A percentile compares a stretch with the other conserved stretches of the same genome.
phyloP scores from a whole-genome alignment of 2,797 vertebrate species.

The Chaunax sp. region DNA sequence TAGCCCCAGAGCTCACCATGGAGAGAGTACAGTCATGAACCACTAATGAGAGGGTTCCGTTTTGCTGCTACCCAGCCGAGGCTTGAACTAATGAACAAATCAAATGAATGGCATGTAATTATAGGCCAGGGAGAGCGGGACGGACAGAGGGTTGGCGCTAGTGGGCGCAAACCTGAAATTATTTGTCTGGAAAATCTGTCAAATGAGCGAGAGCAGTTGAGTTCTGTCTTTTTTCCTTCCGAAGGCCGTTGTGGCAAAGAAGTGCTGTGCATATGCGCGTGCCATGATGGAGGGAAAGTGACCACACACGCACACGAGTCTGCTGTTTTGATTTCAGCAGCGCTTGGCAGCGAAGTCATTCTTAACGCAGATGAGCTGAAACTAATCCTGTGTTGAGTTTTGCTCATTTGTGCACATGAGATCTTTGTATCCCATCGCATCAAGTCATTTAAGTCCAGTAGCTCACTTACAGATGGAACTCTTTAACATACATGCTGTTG shows the following conservation, averaged over 20 bases:
- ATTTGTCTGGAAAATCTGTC: slow-evolving; percentile 85
- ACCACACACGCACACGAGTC: slow-evolving; percentile 58
- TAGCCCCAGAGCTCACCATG: slow-evolving; percentile 58
- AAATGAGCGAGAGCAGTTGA: slow-evolving; percentile 74
- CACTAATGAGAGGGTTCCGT: slow-evolving; percentile 84
- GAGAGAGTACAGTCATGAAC: slow-evolving; percentile 80
- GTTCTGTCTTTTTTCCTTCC: slow-evolving; percentile 59
- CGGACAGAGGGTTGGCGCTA: slow-evolving; percentile 78
- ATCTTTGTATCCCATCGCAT: background rate
- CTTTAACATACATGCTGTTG: slow-evolving; percentile 7
- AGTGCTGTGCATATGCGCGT: slow-evolving; percentile 37
- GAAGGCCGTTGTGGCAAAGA: slow-evolving; percentile 54
- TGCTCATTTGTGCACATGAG: background rate
- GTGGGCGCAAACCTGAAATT: slow-evolving; percentile 81
- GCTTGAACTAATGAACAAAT: slow-evolving; percentile 84
- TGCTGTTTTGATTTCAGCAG: slow-evolving; percentile 70
- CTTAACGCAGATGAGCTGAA: slow-evolving; percentile 56
- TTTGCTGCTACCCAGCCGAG: slow-evolving; percentile 71
- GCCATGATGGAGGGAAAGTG: slow-evolving; percentile 65
- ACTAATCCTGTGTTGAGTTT: slow-evolving; percentile 32
- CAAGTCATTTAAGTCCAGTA: too few species aligned
- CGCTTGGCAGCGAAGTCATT: slow-evolving; percentile 52
- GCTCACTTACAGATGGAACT: too few species aligned
- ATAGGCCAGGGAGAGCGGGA: slow-evolving; percentile 73
- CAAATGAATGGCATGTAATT: slow-evolving; percentile 84